A percentile compares a stretch with the other conserved stretches of the same genome.
Conservation (phyloP, 2,888 invertebrate genomes). For the Ophioninae sp. region DNA sequence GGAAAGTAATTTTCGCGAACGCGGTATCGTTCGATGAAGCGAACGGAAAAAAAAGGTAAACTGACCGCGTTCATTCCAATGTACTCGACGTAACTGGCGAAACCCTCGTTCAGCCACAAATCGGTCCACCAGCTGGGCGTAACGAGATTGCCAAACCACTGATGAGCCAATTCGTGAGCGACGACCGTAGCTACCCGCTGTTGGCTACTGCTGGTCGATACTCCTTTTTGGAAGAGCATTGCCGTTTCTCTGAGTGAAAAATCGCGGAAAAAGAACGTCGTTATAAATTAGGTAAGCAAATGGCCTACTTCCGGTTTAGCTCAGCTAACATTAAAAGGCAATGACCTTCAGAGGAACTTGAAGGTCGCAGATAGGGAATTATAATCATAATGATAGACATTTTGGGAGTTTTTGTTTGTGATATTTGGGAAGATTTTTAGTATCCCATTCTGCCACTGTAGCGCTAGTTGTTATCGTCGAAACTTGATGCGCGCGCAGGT, state of each 20-base stretch:
- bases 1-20: neutral
- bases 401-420: too few species aligned
- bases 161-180: constrained; percentile 83
- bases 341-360: neutral
- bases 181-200: constrained; percentile 74
- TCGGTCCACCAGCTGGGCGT: constrained; percentile 79
- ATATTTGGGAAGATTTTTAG: too few species aligned
- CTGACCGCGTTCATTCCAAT: constrained; percentile 75
- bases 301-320: neutral
- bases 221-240: constrained; percentile 65
- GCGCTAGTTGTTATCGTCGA: too few species aligned
- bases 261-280: neutral
- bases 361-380: neutral
- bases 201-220: constrained; percentile 67
- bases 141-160: constrained; percentile 81
- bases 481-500: neutral
- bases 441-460: too few species aligned
- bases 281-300: neutral
- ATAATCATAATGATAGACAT: neutral
- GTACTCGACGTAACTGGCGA: constrained; percentile 82
- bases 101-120: constrained; percentile 81
- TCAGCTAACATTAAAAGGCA: neutral
- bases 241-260: constrained; percentile 62
- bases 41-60: neutral
- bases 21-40: neutral